These are phyloP conservation scores for Ophion ventricosus DNA, from an alignment of 2,888 invertebrate species.

Conservation along the genomic window DNA sequence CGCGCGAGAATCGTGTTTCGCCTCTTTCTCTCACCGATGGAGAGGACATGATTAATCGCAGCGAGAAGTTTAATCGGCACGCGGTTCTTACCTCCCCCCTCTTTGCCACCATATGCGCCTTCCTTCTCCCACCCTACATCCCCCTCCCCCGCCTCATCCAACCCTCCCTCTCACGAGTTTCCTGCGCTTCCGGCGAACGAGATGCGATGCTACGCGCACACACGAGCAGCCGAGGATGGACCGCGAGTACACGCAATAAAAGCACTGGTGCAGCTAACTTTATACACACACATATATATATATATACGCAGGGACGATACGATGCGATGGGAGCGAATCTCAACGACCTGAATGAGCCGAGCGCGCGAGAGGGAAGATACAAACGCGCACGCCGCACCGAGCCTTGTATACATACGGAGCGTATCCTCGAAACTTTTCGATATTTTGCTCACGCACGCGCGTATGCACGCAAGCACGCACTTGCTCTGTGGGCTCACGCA, in stretches of 20 bases:
- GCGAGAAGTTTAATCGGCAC: constrained; percentile 66
- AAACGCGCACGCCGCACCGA: not conserved
- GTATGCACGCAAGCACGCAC: constrained; percentile 74
- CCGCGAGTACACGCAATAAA: constrained; percentile 7
- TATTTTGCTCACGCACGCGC: constrained; percentile 82
- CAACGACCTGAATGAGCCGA: constrained; percentile 6
- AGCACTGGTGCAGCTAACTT: not conserved
- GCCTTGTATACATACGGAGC: not conserved
- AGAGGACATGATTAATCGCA: constrained; percentile 66
- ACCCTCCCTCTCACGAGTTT: constrained; percentile 39
- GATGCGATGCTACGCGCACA: not conserved
- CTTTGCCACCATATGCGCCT: constrained; percentile 9
- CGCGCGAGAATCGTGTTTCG: constrained; percentile 49
- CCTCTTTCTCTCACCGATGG: constrained; percentile 58
- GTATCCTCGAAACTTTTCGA: constrained; percentile 72
- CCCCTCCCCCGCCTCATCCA: constrained; percentile 4
- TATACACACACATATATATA: not conserved
- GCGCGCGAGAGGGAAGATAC: constrained; percentile 38
- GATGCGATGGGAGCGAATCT: constrained; percentile 22
- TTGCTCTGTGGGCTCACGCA: constrained; percentile 63
- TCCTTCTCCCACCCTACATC: constrained; percentile 4
- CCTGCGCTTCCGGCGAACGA: constrained; percentile 67
- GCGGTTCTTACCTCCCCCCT: constrained; percentile 23
- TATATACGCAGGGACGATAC: not conserved
- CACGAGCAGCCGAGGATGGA: not conserved